phyloP scores from a whole-genome alignment of 2,797 vertebrate genomes.

The Cirrhinus mrigala region DNA sequence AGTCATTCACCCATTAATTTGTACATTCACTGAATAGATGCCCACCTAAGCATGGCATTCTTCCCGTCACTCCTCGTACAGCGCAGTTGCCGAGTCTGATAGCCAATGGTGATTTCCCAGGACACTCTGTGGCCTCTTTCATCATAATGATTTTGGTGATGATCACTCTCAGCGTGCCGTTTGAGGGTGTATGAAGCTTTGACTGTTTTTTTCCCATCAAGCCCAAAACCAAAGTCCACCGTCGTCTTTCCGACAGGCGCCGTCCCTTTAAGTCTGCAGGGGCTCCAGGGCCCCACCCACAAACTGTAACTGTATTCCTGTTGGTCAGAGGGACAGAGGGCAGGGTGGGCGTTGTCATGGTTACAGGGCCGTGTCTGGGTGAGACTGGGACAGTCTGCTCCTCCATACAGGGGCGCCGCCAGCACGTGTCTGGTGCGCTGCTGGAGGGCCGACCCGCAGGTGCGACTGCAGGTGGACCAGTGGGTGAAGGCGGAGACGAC shows the following conservation, averaged over 20 bases:
- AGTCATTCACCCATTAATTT: background rate
- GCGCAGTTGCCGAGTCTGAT: slow-evolving; percentile 81
- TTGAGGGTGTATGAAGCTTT: slow-evolving; percentile 36
- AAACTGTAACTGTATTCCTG: slow-evolving; percentile 82
- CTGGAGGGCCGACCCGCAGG: slow-evolving; percentile 74
- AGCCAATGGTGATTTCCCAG: slow-evolving; percentile 77
- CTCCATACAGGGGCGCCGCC: slow-evolving; percentile 81
- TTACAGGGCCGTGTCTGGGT: slow-evolving; percentile 77
- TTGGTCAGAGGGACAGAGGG: slow-evolving; percentile 80
- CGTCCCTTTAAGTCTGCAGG: slow-evolving; percentile 74
- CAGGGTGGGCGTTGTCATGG: slow-evolving; percentile 52
- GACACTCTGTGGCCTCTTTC: slow-evolving; percentile 60
- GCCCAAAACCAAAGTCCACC: slow-evolving; percentile 79
- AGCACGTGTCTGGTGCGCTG: slow-evolving; percentile 76
- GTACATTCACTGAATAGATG: background rate
- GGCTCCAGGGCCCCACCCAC: slow-evolving; percentile 81
- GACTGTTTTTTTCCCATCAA: slow-evolving; percentile 66
- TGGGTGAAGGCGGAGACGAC: slow-evolving; percentile 81
- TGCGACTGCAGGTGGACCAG: slow-evolving; percentile 80
- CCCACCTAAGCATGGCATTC: slow-evolving; percentile 81
- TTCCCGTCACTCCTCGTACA: slow-evolving; percentile 83
- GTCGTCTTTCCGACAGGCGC: slow-evolving; percentile 73
- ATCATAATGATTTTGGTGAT: slow-evolving; percentile 41
- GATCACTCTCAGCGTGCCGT: slow-evolving; percentile 40
- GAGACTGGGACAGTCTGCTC: slow-evolving; percentile 80